Evolutionary conservation across 23 tunicate genomes (phyloP).

Genomic region (Trididemnum clinides): DNA sequence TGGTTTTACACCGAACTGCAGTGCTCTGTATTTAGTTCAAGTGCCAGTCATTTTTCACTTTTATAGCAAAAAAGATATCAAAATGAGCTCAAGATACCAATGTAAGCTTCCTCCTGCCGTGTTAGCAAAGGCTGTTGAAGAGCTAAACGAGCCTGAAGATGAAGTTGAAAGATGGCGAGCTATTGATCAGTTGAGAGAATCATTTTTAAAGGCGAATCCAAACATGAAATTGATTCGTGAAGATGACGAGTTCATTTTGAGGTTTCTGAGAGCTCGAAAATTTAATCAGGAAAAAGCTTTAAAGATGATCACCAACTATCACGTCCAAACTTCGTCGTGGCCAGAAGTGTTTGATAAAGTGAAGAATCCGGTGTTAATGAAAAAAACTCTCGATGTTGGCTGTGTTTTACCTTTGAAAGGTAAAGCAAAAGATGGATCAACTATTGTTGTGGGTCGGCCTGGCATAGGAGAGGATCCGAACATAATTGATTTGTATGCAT

Average conservation of each 20-base stretch:
- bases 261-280: slow-evolving; percentile 74
- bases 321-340: slow-evolving; percentile 38
- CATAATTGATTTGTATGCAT: slow-evolving; percentile 19
- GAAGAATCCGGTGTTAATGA: slow-evolving; percentile 51
- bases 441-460: slow-evolving; percentile 24
- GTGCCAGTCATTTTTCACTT: no score
- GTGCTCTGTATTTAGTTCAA: no score
- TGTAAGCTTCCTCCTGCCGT: slow-evolving; percentile 49
- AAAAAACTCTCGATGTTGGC: slow-evolving; percentile 33
- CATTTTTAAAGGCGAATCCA: slow-evolving; percentile 36
- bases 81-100: slow-evolving; percentile 55
- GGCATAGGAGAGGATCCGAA: slow-evolving; percentile 25
- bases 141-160: slow-evolving; percentile 82
- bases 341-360: slow-evolving; percentile 72
- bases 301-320: slow-evolving; percentile 68
- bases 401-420: slow-evolving; percentile 44
- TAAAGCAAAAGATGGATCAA: slow-evolving; percentile 59
- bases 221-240: slow-evolving; percentile 17
- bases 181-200: slow-evolving; percentile 60
- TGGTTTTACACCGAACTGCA: no score
- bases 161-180: slow-evolving; percentile 58
- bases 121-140: slow-evolving; percentile 67
- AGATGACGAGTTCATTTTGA: slow-evolving; percentile 65
- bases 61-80: no score
- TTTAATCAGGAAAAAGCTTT: slow-evolving; percentile 76